Base-by-base conservation (phyloP, 2,888 invertebrate genomes). In the Leucozona laternaria region DNA sequence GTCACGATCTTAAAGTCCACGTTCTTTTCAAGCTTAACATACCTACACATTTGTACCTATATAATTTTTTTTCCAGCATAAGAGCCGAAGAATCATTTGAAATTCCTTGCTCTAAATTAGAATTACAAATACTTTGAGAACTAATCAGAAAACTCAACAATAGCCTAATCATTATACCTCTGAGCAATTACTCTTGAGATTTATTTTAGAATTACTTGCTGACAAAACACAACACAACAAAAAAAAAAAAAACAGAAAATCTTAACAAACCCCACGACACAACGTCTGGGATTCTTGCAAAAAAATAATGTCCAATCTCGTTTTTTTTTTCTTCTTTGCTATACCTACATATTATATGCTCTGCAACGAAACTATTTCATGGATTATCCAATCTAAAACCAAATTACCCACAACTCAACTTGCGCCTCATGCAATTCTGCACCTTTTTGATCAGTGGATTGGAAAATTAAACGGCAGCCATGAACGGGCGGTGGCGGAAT, bases 381-480 rank as follows among this genome's bases (percentile, higher is more conserved):
- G 68, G 53, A 68, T 53, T 68, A 68, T 53, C 68, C 53, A 68
- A 68, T 53, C 53, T 53, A 53, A 66, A 66, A 43, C 43, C 20
- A 55, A 71, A 58, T 71, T 57, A 31, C 25, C 4, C 43, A 31
- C 17, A 71, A 22, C 37, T 53, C 25, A 68, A 40, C 53, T 68
- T 48, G 53, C 64, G 53, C 64, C 53, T 62, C 45, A 48, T 48
- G 48, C 37, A 50, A 37, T 4, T 53, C 60, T 43, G 80, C 80
- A 50, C 79, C 71, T 60, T 53, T 71, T 53, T 64, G 85, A 78
- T 71, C 75, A 82, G 50, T 86, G 82, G 64, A 57, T 64, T 25
- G 85, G 85, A 86, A 86, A 86, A 85, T 85, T 73, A 82, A 78
- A 77, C 77, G 45, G 73, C 77, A 71, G 68, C 68, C 48, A 58